Percentiles rank a stretch among this genome's conserved stretches.
Evolutionary conservation across 2,113 vertebrate genomes (phyloP).

Genomic region (Thomomys bottae): DNA sequence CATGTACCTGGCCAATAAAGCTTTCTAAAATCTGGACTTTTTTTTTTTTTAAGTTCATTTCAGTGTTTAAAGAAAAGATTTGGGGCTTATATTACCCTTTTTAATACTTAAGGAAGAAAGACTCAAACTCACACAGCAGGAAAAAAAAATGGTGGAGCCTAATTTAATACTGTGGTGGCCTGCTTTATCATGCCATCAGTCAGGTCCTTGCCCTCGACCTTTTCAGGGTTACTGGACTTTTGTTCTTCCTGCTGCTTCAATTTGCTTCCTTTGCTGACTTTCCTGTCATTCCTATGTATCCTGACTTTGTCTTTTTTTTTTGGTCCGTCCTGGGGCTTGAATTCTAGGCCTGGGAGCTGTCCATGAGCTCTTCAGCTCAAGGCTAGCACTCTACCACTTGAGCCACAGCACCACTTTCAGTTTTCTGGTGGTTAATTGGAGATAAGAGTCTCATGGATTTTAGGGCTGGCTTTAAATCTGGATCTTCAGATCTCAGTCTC

Average conservation of each 20-base stretch:
- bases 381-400: no score
- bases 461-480: no score
- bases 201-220: neutral
- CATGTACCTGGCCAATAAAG: no score
- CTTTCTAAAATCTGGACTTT: neutral
- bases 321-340: no score
- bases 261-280: neutral
- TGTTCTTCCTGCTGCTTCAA: neutral
- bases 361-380: no score
- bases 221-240: neutral
- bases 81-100: neutral
- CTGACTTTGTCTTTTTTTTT: neutral
- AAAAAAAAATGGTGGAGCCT: no score
- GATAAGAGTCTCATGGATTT: no score
- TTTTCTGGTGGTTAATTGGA: no score
- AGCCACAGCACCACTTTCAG: no score
- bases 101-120: neutral
- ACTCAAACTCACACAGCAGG: neutral
- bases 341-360: no score
- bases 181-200: neutral
- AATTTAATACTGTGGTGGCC: neutral
- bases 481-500: no score
- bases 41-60: neutral
- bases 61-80: neutral
- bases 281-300: neutral